Evolutionary conservation across 2,888 invertebrate genomes (phyloP).

Genomic region (Eupeodes latifasciatus): DNA sequence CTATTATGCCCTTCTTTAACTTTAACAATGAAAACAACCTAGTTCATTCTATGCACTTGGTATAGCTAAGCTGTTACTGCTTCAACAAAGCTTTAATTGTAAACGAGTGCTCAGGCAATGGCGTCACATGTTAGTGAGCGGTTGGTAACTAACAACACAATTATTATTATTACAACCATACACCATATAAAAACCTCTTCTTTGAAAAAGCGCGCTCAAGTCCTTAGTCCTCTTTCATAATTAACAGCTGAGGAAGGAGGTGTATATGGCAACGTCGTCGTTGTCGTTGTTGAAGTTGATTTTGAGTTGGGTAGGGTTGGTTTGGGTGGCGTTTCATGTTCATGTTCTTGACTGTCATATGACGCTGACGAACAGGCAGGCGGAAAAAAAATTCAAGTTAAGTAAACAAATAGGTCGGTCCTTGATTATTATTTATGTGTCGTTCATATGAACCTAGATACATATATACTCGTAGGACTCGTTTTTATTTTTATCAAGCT

Average conservation of each 20-base stretch:
- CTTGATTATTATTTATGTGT: slow-evolving; percentile 35
- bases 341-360: slow-evolving; percentile 46
- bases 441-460: not conserved
- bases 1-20: not conserved
- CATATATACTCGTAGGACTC: too few species aligned
- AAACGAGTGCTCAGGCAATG: slow-evolving; percentile 48
- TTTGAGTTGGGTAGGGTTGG: not conserved
- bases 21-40: slow-evolving; percentile 33
- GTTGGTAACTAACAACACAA: slow-evolving; percentile 40
- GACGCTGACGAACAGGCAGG: slow-evolving; percentile 13
- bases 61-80: not conserved
- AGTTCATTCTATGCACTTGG: slow-evolving; percentile 2
- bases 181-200: not conserved
- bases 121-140: slow-evolving; percentile 44
- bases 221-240: slow-evolving; percentile 33
- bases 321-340: not conserved
- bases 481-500: not conserved
- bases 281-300: not conserved
- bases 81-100: slow-evolving; percentile 64
- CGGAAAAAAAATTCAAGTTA: slow-evolving; percentile 59
- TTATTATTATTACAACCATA: slow-evolving; percentile 16
- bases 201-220: slow-evolving; percentile 13
- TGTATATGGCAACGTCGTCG: not conserved
- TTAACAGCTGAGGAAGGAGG: not conserved
- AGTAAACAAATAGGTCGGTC: slow-evolving; percentile 61